Evolutionary conservation across 2,113 vertebrate genomes (phyloP), one percentile per base, ranked within the genome.

Genomic region (Pteropus alecto): DNA sequence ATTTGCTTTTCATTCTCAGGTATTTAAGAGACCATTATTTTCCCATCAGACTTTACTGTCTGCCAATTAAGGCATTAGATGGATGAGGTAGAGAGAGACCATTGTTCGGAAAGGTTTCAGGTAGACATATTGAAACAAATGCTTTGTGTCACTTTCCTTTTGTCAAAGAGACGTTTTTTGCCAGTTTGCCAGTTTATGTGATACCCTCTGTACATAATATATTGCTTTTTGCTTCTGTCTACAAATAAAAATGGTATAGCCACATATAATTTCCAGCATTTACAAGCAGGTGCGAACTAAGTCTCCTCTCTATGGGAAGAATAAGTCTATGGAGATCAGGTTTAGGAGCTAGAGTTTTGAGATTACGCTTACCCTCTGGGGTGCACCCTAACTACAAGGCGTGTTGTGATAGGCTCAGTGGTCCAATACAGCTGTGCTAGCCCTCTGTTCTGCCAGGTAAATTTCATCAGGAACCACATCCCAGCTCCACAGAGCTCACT

Each of bases 11-110:
- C 97, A 98, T 98, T 99, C 98, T 95, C 98, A 98, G 95, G 95
- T 99, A 98, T 98, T 99, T 99, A 98, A 98, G 98, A 98, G 97
- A 98, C 97, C 95, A 97, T 98, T 99, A 98, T 98, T 98, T 98
- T 98, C 97, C 98, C 98, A 97, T 99, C 98, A 98, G 98, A 98
- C 96, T 97, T 98, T 97, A 98, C 98, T 97, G 97, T 98, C 98
- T 98, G 97, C 97, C 98, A 98, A 94, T 98, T 98, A 98, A 98
- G 98, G 96, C 82, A 87, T 98, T 98, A 99, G 98, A 98, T 98
- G 82, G n/a, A 97, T 98, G 98, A 98, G 96, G 90, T 96, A 95
- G 93, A 97, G 95, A 98, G 88, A 95, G 83, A 97, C 93, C 77
- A 93, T 97, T 96, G 73, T 98, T 98, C 71, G 21, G 88, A 89